phyloP scores from a whole-genome alignment of 2,797 vertebrate species.

The Sebastes reedi region DNA sequence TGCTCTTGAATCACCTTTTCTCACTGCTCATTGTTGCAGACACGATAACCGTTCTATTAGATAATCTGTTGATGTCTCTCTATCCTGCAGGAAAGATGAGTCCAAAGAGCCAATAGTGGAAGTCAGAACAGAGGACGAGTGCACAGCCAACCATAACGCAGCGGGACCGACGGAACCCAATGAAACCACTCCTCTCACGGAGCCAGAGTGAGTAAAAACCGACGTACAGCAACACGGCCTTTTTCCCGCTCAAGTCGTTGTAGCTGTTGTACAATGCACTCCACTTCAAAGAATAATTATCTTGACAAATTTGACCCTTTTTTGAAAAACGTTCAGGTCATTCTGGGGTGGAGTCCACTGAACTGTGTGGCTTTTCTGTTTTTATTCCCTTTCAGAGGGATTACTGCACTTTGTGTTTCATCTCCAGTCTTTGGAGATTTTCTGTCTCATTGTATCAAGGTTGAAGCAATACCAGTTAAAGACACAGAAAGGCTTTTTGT shows the following conservation, averaged over 20 bases:
- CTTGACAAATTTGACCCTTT: conserved; percentile 45
- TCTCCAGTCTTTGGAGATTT: conserved; percentile 67
- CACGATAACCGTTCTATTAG: neutral
- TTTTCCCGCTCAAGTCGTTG: conserved; percentile 35
- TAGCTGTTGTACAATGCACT: conserved; percentile 70
- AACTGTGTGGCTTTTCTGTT: conserved; percentile 72
- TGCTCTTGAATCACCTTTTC: neutral
- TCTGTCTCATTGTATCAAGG: conserved; percentile 69
- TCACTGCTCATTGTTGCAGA: neutral
- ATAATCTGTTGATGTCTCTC: neutral
- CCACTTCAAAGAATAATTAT: conserved; percentile 76
- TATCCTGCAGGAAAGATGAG: conserved; percentile 90
- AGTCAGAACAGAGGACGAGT: conserved; percentile 93
- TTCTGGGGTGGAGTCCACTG: conserved; percentile 82
- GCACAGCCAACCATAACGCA: conserved; percentile 94
- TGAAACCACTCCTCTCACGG: conserved; percentile 96
- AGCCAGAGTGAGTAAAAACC: conserved; percentile 90
- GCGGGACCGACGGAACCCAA: conserved; percentile 95
- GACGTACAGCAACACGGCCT: conserved; percentile 3
- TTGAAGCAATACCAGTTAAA: conserved; percentile 83
- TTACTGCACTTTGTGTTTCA: conserved; percentile 68
- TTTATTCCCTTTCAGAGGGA: conserved; percentile 47
- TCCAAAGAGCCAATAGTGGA: conserved; percentile 99
- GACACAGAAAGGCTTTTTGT: conserved; percentile 59
- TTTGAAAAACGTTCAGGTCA: conserved; percentile 34